Base-by-base conservation (phyloP, 1,140 invertebrate species). In the Musca vetustissima region DNA sequence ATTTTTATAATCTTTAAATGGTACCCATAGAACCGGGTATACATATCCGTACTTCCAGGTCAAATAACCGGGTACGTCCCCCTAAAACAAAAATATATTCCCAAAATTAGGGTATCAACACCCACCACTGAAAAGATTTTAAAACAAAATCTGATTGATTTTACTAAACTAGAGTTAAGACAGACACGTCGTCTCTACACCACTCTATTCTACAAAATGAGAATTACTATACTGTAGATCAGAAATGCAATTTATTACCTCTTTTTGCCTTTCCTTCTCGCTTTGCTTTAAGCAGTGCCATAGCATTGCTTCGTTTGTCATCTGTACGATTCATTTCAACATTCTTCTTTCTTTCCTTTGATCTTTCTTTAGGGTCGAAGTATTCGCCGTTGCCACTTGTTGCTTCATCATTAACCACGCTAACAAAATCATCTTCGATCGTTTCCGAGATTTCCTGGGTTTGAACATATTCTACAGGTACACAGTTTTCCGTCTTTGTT, bases 281-380 rank as follows among this genome's bases (percentile, higher is more conserved):
- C 75, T 92, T 89, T 4, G 95, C 95, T 78, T 96, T 94, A 11
- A 98, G 82, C 71, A 93, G 86, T 61, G 94, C 93, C 89, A 98
- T 96, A 0, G 96, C 96, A 77, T 93, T 93, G 36, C 93, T 90
- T 68, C 97, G 90, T 70, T 95, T 95, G 78, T 96, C 94, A 69
- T 93, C 89, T 71, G 90, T 90, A 76, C 90, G 88, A 72, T 89
- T 90, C 72, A 92, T 92, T 84, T 96, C 94, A 32, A 98, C 93
- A 64, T 94, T 96, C 72, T 96, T 93, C 71, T 97, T 93, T 21
- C 96, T 86, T 78, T 98, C 96, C 78, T 95, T 95, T 43, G 81
- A 83, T 9, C 81, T 72, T 52, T 83, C 81, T 36, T 83, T 83
- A 69, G 81, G 81, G 74, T 83, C 81, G 25, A 82, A 82, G 66